Conservation (phyloP, 2,888 invertebrate species). For the Dioctria rufipes region DNA sequence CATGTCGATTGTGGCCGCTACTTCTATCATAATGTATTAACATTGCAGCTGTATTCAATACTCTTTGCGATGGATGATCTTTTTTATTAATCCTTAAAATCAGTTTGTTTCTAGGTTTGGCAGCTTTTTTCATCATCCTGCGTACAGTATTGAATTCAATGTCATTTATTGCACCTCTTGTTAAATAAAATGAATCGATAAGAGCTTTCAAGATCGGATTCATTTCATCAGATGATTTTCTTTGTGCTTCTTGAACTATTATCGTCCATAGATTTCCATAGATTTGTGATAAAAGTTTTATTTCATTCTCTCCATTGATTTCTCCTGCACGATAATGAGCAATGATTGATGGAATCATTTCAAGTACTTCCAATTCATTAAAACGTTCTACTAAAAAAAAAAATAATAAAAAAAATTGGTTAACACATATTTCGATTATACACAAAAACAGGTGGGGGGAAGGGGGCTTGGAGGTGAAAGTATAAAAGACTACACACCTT, state of each 20-base stretch:
- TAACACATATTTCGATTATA: not conserved
- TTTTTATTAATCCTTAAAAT: slow-evolving; percentile 50
- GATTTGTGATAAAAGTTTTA: slow-evolving; percentile 51
- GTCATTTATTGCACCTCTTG: slow-evolving; percentile 18
- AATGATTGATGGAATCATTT: slow-evolving; percentile 57
- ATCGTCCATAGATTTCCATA: slow-evolving; percentile 58
- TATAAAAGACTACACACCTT: not conserved
- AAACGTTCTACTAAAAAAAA: slow-evolving; percentile 12
- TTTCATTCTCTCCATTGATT: slow-evolving; percentile 47
- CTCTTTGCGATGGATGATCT: slow-evolving; percentile 57
- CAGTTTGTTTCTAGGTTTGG: slow-evolving; percentile 30
- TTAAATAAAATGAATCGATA: slow-evolving; percentile 51
- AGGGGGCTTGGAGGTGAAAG: too few species aligned
- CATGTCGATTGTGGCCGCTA: not conserved
- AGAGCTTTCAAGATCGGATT: slow-evolving; percentile 57
- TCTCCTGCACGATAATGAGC: slow-evolving; percentile 47
- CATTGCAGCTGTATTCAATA: slow-evolving; percentile 57
- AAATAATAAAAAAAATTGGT: not conserved
- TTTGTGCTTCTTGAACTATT: slow-evolving; percentile 54
- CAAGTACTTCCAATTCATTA: slow-evolving; percentile 55
- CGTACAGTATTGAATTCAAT: slow-evolving; percentile 31
- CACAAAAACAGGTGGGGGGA: too few species aligned
- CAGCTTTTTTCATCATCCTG: not conserved
- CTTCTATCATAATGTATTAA: slow-evolving; percentile 54
- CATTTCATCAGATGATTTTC: slow-evolving; percentile 37